Conservation (phyloP, 2,113 vertebrate genomes). For the Chlorodrepanis virens region DNA sequence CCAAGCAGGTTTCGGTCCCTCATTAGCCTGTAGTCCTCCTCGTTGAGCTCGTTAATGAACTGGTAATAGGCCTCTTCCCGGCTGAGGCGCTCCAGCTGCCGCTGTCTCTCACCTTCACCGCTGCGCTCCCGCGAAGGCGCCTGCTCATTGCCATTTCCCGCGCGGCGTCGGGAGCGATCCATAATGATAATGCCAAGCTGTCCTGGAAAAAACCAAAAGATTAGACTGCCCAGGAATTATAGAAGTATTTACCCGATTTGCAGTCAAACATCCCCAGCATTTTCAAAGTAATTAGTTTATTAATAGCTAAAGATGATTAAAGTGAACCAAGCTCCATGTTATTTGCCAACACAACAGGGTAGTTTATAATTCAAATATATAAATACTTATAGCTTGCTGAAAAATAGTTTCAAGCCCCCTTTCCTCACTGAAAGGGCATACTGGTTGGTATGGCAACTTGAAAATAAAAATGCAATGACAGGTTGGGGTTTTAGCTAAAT, state of each 20-base stretch:
- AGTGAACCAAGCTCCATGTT: not conserved
- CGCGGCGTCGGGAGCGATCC: conserved; percentile 57
- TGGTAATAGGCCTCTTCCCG: conserved; percentile 97
- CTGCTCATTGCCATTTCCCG: conserved; percentile 41
- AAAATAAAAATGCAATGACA: not conserved
- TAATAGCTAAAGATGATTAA: conserved; percentile 8
- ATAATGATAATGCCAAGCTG: conserved; percentile 42
- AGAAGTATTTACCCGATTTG: not conserved
- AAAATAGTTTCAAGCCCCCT: not conserved
- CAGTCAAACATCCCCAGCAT: not conserved
- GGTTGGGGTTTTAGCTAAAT: not conserved
- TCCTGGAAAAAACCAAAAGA: conserved; percentile 3
- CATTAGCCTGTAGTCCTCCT: conserved; percentile 95
- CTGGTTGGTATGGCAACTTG: not conserved
- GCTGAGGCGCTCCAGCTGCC: conserved; percentile 91
- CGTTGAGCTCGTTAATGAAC: conserved; percentile 91
- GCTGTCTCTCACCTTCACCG: conserved; percentile 78
- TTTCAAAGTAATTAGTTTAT: not conserved
- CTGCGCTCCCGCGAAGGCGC: not conserved
- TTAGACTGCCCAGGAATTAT: not conserved
- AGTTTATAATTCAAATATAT: not conserved
- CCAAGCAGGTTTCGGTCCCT: conserved; percentile 92
- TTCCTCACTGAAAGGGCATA: not conserved
- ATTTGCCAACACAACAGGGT: not conserved
- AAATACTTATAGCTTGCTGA: not conserved